Percentiles rank a stretch among this genome's conserved stretches.
Conservation (phyloP, 2,888 invertebrate genomes). For the Luffia ferchaultella region DNA sequence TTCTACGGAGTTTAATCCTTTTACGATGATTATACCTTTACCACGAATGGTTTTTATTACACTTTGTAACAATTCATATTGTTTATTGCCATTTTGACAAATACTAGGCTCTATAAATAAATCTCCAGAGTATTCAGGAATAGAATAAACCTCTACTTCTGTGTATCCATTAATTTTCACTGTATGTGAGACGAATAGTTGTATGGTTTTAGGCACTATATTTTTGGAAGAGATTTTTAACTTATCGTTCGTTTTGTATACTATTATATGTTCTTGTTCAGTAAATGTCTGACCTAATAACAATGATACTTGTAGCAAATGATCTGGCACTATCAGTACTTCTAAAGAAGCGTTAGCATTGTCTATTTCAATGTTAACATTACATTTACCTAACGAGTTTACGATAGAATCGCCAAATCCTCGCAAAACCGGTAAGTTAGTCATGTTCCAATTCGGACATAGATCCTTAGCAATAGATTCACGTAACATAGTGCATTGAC, state of each 20-base stretch:
- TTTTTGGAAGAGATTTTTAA: constrained; percentile 7
- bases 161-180: neutral
- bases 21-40: constrained; percentile 7
- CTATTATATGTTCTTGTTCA: constrained; percentile 2
- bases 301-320: neutral
- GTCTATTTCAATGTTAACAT: constrained; percentile 7
- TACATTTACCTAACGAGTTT: constrained; percentile 10
- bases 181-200: neutral
- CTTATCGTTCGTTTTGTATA: constrained; percentile 2
- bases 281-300: constrained; percentile 6
- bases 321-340: constrained; percentile 3
- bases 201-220: constrained; percentile 2
- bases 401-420: constrained; percentile 14
- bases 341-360: constrained; percentile 1
- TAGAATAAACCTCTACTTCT: neutral
- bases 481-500: constrained; percentile 12
- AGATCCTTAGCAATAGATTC: constrained; percentile 7
- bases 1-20: constrained; percentile 1
- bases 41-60: constrained; percentile 9
- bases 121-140: constrained; percentile 11
- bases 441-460: neutral
- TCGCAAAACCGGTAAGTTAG: constrained; percentile 10
- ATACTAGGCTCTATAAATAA: constrained; percentile 12
- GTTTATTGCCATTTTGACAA: constrained; percentile 9
- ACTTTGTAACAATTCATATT: constrained; percentile 12